phyloP scores from a whole-genome alignment of 2,888 invertebrate genomes.

The Sclerodermus sp. region DNA sequence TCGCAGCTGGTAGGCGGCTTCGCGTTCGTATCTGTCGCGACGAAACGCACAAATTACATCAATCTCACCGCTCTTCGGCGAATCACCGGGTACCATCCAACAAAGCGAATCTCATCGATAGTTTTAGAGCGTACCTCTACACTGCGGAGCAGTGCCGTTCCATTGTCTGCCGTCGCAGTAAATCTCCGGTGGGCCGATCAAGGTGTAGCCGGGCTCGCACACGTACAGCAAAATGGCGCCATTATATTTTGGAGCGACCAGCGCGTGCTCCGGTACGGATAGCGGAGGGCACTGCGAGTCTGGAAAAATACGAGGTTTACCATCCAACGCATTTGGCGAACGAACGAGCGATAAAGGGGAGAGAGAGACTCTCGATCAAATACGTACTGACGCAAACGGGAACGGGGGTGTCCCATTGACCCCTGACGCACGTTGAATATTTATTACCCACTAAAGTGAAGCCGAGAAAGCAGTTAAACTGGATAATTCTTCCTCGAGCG shows the following conservation, averaged over 20 bases:
- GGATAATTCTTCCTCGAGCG: constrained; percentile 62
- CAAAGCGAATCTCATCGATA: not conserved
- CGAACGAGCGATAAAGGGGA: too few relatives aligned
- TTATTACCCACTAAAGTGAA: constrained; percentile 71
- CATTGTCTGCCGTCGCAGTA: constrained; percentile 74
- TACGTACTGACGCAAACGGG: constrained; percentile 79
- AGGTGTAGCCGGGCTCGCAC: constrained; percentile 67
- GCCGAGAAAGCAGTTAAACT: constrained; percentile 64
- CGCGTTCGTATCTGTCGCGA: constrained; percentile 51
- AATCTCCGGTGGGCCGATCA: constrained; percentile 65
- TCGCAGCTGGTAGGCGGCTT: constrained; percentile 63
- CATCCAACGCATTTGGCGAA: not conserved
- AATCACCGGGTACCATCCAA: too few relatives aligned
- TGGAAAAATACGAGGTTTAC: constrained; percentile 50
- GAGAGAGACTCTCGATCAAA: not conserved
- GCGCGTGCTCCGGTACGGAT: constrained; percentile 60
- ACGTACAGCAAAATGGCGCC: constrained; percentile 66
- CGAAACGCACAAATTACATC: not conserved
- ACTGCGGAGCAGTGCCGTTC: constrained; percentile 70
- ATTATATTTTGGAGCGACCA: constrained; percentile 59
- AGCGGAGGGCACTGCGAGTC: constrained; percentile 64
- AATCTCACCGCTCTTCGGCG: too few relatives aligned
- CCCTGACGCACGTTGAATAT: constrained; percentile 70
- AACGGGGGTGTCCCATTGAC: constrained; percentile 70
- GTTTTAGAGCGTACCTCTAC: constrained; percentile 60